These are phyloP conservation scores for Nomada flava DNA, from an alignment of 2,888 invertebrate species.

Conservation along the genomic window DNA sequence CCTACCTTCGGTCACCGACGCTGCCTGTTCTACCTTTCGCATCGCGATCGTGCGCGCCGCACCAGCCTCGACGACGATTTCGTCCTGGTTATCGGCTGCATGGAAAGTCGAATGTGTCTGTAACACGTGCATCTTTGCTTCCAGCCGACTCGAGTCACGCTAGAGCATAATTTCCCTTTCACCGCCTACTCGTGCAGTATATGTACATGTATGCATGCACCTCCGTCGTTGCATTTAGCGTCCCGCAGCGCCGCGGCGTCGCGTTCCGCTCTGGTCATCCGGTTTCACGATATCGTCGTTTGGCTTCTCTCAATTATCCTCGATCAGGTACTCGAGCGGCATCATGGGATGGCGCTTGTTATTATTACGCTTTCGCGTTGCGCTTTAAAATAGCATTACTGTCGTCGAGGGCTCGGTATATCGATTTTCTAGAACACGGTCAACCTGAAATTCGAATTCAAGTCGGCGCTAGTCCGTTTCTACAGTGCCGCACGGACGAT, in stretches of 20 bases:
- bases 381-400: constrained; percentile 57
- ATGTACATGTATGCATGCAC: too few species aligned
- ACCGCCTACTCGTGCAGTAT: constrained; percentile 46
- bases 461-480: constrained; percentile 7
- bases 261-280: constrained; percentile 28
- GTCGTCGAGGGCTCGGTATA: constrained; percentile 43
- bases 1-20: not conserved
- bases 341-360: constrained; percentile 12
- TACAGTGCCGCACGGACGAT: not conserved
- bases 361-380: constrained; percentile 58
- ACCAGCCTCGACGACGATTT: constrained; percentile 1
- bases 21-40: not conserved
- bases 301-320: constrained; percentile 32
- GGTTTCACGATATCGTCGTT: constrained; percentile 39
- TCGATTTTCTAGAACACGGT: constrained; percentile 56
- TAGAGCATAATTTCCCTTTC: constrained; percentile 58
- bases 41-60: not conserved
- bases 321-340: not conserved
- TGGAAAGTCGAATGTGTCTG: constrained; percentile 38
- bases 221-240: not conserved
- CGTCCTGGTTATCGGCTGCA: constrained; percentile 38
- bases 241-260: not conserved
- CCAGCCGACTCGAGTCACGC: constrained; percentile 27
- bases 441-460: constrained; percentile 52
- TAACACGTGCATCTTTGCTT: constrained; percentile 46